Base-by-base conservation (phyloP, 2,113 vertebrate genomes). In the Siniperca knerii region DNA sequence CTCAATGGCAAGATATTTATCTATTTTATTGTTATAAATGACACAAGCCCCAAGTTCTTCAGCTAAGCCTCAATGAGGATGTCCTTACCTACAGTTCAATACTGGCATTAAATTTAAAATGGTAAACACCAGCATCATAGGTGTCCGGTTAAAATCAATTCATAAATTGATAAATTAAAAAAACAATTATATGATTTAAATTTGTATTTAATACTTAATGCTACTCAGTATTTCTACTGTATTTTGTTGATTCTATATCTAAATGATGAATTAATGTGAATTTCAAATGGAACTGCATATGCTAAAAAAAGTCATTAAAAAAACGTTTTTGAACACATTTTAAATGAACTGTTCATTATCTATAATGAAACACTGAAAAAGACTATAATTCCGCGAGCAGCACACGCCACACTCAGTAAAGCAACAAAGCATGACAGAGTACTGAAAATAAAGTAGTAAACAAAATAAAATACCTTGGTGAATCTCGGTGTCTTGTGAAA, bases 401-500 rank as follows among this genome's bases (percentile, higher is more conserved):
- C 7, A 52, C 29, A 52, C 12, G 23, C 16, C 33, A 12, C 35
- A 33, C 15, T 20, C 8, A 4, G 15, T 48, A 48, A 48, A 48
- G 46, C 46, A 15, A 25, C 25, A 20, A 67, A 67, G 25, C 65
- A 13, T 33, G 25, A 46, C 2, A 35, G 8, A 8, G 6, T 1
- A 42, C 1, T 29, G 52, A 57, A 67, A 57, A 50, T 48, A 61
- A 37, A 70, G 42, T 37, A 2, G 33, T 48, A 6, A 50, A 50
- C 52, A 20, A 33, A 48, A 10, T n/a, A 33, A 54, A 35, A 61
- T 82, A 86, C 61, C 75, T 69, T 11, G 4, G 16, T 9, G 35
- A 11, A 35, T 9, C 20, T 52, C 0, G 0, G 10, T 1, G 73
- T 58, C 11, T 10, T 25, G 2, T 67, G 71, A 48, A 46, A 2